Evolutionary conservation across 2,888 invertebrate genomes (phyloP).

Genomic region (Diarsia dahlii): DNA sequence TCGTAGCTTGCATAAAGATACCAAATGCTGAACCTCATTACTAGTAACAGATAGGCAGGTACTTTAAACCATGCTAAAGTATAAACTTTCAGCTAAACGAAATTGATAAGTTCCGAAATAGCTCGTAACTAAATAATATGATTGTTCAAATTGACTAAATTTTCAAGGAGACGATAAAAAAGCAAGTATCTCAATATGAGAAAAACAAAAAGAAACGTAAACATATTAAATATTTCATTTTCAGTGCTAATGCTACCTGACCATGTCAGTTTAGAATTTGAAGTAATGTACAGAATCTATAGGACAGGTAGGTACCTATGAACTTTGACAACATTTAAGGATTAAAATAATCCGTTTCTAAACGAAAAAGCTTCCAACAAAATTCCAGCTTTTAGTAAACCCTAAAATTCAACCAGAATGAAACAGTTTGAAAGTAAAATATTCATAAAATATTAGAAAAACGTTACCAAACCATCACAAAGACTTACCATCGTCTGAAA

Average conservation of each 20-base stretch:
- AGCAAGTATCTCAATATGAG: too few relatives aligned
- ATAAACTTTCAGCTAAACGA: not conserved
- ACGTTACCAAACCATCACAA: conserved; percentile 24
- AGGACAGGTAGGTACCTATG: too few relatives aligned
- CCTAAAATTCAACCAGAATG: conserved; percentile 3
- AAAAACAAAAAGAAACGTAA: too few relatives aligned
- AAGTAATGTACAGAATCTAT: too few relatives aligned
- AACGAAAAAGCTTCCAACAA: conserved; percentile 13
- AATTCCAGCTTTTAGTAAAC: not conserved
- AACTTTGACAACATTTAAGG: not conserved
- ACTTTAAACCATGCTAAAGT: not conserved
- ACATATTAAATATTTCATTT: too few relatives aligned
- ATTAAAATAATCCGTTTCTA: not conserved
- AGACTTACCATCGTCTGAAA: conserved; percentile 25
- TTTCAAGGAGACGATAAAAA: too few relatives aligned
- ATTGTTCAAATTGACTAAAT: too few relatives aligned
- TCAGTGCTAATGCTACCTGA: too few relatives aligned
- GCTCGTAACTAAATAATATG: not conserved
- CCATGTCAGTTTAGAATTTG: too few relatives aligned
- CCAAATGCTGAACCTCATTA: not conserved
- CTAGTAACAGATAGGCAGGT: too few relatives aligned
- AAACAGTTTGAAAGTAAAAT: conserved; percentile 9
- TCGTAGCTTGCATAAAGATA: not conserved
- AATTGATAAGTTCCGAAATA: not conserved
- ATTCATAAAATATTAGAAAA: conserved; percentile 33